Evolutionary conservation across 2,888 invertebrate genomes (phyloP).

Genomic region (Campopleginae sp.): DNA sequence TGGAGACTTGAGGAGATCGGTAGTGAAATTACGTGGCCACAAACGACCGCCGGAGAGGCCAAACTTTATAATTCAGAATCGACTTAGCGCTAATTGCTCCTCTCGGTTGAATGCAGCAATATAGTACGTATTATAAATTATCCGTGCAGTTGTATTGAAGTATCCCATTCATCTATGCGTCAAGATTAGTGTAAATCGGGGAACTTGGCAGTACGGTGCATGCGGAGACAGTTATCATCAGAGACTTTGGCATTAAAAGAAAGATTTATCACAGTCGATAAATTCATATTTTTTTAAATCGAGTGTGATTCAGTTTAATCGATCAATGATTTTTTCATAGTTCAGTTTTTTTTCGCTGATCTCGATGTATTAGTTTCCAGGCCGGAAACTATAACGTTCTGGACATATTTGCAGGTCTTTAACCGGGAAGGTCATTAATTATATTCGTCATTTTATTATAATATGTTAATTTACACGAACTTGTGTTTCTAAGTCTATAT

Average conservation of each 20-base stretch:
- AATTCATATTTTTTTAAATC: too few species aligned
- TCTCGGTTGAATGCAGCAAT: conserved; percentile 14
- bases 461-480: background rate
- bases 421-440: background rate
- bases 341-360: too few species aligned
- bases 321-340: too few species aligned
- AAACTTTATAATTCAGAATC: conserved; percentile 56
- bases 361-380: background rate
- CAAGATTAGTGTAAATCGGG: background rate
- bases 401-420: background rate
- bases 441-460: conserved; percentile 4
- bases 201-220: background rate
- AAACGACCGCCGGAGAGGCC: conserved; percentile 25
- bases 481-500: background rate
- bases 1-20: conserved; percentile 39
- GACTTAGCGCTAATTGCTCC: conserved; percentile 55
- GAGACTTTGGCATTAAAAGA: background rate
- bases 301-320: too few species aligned
- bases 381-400: background rate
- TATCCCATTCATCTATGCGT: background rate
- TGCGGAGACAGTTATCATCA: background rate
- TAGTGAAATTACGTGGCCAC: conserved; percentile 52
- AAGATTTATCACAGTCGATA: too few species aligned
- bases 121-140: background rate
- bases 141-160: background rate